Base-by-base conservation (phyloP, 1,140 invertebrate species). In the Ips typographus region DNA sequence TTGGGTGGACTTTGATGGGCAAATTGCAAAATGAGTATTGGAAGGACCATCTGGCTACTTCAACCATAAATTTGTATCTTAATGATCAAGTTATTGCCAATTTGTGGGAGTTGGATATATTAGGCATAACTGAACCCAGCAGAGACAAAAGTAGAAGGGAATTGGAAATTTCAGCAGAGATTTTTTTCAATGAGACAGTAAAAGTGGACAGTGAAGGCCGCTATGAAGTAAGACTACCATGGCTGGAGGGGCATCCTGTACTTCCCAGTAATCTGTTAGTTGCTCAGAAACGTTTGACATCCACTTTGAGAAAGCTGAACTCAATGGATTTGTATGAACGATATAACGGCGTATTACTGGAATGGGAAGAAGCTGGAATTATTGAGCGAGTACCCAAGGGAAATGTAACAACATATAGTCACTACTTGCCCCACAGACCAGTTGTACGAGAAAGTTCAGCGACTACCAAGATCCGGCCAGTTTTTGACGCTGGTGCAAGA, bases 1-100 rank as follows among this genome's bases (percentile, higher is more conserved):
- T 81, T 3, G 78, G 77, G 2, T 81, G 77, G 78, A 76, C 72
- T 5, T 37, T 81, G 1, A 76, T 73, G 68, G n/a, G 78, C 38
- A 2, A 5, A 41, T 42, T 52, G 4, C 36, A 38, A 36, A 3
- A 36, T 42, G 52, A 36, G 4, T 55, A 55, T 55, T 5, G 22
- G 44, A 47, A 47, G 44, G 44, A 47, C 44, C n/a, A 47, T 67
- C 22, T 64, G 36, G 59, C 57, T n/a, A 6, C 44, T 47, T 47
- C 52, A 55, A 55, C 38, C 8, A 40, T 66, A 38, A 37, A 51
- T 36, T 22, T 66, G 4, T 68, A 58, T 44, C 39, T 64, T 40
- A 64, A 64, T 64, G 62, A 64, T 37, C 37, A n/a, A 39, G 51
- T 38, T 39, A 43, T 67, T 62, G 42, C 42, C 43, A 40, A 71